These are phyloP conservation scores for Proisotoma minuta DNA, from an alignment of 2,888 invertebrate genomes.

Conservation along the genomic window DNA sequence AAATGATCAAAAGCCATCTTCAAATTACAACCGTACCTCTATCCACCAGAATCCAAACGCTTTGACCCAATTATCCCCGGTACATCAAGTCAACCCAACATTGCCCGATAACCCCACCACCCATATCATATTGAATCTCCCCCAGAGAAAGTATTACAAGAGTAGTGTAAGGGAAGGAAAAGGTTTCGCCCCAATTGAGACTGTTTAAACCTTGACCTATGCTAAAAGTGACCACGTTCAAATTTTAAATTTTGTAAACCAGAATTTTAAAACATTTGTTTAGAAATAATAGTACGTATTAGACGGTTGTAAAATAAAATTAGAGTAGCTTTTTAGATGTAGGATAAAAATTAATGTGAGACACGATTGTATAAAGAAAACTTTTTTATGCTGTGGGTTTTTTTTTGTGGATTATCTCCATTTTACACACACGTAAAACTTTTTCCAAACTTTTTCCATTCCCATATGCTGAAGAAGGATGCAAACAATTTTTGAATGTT, in stretches of 20 bases:
- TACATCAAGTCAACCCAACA: neutral
- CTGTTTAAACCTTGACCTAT: constrained; percentile 28
- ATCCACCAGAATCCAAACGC: constrained; percentile 1
- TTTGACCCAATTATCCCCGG: neutral
- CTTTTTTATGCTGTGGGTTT: too few species aligned
- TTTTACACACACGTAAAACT: too few species aligned
- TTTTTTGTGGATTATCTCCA: too few species aligned
- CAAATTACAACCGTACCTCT: neutral
- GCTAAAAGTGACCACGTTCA: too few species aligned
- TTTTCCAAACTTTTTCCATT: too few species aligned
- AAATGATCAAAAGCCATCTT: too few species aligned
- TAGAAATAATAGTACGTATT: too few species aligned
- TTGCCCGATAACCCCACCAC: constrained; percentile 37
- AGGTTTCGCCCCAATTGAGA: constrained; percentile 43
- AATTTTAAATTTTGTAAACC: constrained; percentile 4
- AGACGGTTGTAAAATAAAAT: too few species aligned
- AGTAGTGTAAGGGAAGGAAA: constrained; percentile 4
- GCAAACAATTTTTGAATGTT: neutral
- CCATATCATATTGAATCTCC: constrained; percentile 43
- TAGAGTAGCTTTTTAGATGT: too few species aligned
- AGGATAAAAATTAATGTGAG: too few species aligned
- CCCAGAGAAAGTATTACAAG: constrained; percentile 13
- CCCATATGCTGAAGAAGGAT: too few species aligned
- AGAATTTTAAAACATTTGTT: neutral
- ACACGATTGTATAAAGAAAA: too few species aligned